These are phyloP conservation scores for Bombus vancouverensis DNA, from an alignment of 1,140 invertebrate genomes.

Conservation along the genomic window DNA sequence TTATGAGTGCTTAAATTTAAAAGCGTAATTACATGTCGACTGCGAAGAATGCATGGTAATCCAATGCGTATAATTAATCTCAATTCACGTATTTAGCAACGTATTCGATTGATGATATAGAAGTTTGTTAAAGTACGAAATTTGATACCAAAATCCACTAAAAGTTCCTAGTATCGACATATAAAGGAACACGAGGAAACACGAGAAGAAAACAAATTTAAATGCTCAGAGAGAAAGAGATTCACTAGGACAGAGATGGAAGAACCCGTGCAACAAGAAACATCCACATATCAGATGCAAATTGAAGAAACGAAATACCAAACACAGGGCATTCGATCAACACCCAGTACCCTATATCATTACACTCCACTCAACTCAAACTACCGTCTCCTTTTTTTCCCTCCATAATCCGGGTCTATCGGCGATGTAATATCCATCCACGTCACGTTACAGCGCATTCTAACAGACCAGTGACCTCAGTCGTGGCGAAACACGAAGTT, in stretches of 20 bases:
- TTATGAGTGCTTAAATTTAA: too few species aligned
- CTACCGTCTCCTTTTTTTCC: background rate
- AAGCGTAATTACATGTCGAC: too few species aligned
- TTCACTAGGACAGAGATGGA: background rate
- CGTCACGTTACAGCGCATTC: background rate
- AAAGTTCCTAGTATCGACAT: background rate
- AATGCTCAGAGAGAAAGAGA: background rate
- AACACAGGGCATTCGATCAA: background rate
- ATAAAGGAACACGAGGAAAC: background rate
- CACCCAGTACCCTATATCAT: background rate
- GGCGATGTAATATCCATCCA: background rate
- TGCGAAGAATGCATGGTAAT: too few species aligned
- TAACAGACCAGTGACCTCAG: background rate
- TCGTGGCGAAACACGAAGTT: background rate
- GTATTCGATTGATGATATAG: too few species aligned
- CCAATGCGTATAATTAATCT: too few species aligned
- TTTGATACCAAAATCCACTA: background rate
- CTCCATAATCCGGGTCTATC: background rate
- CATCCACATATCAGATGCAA: background rate
- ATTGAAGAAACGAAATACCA: slow-evolving; percentile 2
- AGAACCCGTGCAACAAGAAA: background rate
- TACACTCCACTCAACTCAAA: background rate
- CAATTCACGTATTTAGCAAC: too few species aligned
- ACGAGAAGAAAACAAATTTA: background rate
- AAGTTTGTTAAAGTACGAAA: too few species aligned